Evolutionary conservation across 2,888 invertebrate genomes (phyloP).

Genomic region (Amblyjoppa fuscipennis): DNA sequence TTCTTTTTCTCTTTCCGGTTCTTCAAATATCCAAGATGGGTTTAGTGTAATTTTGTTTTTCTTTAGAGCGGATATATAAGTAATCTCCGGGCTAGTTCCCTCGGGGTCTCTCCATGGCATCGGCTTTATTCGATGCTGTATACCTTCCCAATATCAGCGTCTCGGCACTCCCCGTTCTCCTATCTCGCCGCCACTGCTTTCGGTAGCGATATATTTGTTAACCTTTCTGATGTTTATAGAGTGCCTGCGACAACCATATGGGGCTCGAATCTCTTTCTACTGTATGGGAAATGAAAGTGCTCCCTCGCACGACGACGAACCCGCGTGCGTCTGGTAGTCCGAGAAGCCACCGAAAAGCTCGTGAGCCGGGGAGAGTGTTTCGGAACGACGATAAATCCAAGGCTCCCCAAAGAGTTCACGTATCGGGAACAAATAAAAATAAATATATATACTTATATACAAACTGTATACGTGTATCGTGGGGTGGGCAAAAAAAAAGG

Average conservation of each 20-base stretch:
- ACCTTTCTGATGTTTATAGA: slow-evolving; percentile 50
- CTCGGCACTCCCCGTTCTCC: slow-evolving; percentile 5
- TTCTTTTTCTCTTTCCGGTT: neutral
- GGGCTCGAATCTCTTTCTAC: neutral
- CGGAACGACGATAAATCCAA: slow-evolving; percentile 57
- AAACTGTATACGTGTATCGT: neutral
- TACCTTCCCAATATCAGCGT: slow-evolving; percentile 34
- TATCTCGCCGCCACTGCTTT: slow-evolving; percentile 11
- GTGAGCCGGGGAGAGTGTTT: slow-evolving; percentile 38
- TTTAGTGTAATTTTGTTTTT: neutral
- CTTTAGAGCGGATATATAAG: neutral
- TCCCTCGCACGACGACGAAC: neutral
- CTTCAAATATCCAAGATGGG: neutral
- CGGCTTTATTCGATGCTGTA: slow-evolving; percentile 15
- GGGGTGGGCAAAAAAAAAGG: neutral
- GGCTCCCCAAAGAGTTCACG: slow-evolving; percentile 38
- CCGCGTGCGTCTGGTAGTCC: neutral
- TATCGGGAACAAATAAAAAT: slow-evolving; percentile 54
- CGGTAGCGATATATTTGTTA: slow-evolving; percentile 25
- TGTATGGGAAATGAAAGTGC: slow-evolving; percentile 28
- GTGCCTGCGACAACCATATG: slow-evolving; percentile 18
- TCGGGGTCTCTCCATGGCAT: slow-evolving; percentile 7
- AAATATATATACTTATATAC: neutral
- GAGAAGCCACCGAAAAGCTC: slow-evolving; percentile 26
- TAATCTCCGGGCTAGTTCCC: slow-evolving; percentile 8